Base-by-base conservation (phyloP, 2,113 vertebrate species). In the Mixornis gularis region DNA sequence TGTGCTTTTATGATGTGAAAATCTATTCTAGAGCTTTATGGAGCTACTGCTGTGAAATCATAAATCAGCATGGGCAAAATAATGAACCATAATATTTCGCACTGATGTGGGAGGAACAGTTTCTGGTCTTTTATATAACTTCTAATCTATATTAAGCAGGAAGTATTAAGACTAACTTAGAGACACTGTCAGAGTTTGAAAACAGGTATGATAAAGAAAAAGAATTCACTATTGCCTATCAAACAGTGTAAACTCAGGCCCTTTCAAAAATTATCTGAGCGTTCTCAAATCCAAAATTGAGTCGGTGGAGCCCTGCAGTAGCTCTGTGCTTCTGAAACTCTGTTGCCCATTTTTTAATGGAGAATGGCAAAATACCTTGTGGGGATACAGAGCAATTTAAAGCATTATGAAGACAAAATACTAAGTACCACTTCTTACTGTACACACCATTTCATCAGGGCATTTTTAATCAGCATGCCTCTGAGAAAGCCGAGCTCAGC, bases 401-500 rank as follows among this genome's bases (percentile, higher is more conserved):
- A 91, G 78, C 65, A 92, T 92, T 91, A 95, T 89, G 91, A 94
- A 96, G 95, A 96, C 85, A 91, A 95, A 96, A 94, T 46, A 89
- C 89, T 85, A 79, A 91, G 84, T 58, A 93, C 59, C 74, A 92
- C 87, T 94, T 96, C 89, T 87, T 96, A 91, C n/a, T 79, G 92
- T 83, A 89, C 89, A 87, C 74, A 91, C 66, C 85, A 87, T 95
- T 92, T 91, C 91, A 95, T 94, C 95, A 93, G 91, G 86, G 91
- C 89, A 41, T 95, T 93, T 94, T 94, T 94, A 96, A 95, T 95
- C 95, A 96, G 94, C 94, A 89, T 55, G 85, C 92, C 89, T 92
- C 92, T 34, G 89, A 95, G 66, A 87, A n/a, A 79, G 65, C 66
- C 0, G 4, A 82, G 89, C 91, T 87, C 85, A 64, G 85, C 81